Evolutionary conservation across 2,888 invertebrate genomes (phyloP).

Genomic region (Abrostola tripartita): DNA sequence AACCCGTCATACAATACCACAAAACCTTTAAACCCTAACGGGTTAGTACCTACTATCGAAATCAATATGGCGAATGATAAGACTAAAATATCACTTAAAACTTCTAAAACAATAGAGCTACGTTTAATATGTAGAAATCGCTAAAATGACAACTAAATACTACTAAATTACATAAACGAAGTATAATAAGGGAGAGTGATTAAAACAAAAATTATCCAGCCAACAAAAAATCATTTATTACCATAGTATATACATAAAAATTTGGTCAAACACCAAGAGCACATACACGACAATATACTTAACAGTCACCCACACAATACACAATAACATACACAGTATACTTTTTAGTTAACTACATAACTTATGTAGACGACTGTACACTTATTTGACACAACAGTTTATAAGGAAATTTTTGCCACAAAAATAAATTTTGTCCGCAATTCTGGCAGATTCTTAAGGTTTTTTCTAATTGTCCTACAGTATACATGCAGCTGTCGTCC

Average conservation of each 20-base stretch:
- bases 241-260: constrained; percentile 71
- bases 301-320: constrained; percentile 41
- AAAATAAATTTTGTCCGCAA: too few species aligned
- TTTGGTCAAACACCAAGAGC: constrained; percentile 63
- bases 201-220: constrained; percentile 50
- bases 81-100: too few species aligned
- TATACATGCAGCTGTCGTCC: too few species aligned
- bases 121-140: background rate
- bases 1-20: too few species aligned
- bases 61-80: too few species aligned
- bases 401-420: too few species aligned
- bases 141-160: background rate
- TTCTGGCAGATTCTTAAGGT: too few species aligned
- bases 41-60: too few species aligned
- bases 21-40: too few species aligned
- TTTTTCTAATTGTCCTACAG: too few species aligned
- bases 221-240: constrained; percentile 70
- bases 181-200: constrained; percentile 14
- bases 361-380: constrained; percentile 29
- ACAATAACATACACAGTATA: constrained; percentile 16
- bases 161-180: background rate
- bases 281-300: constrained; percentile 39
- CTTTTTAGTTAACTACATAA: constrained; percentile 18
- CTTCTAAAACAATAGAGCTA: too few species aligned
- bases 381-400: background rate